Base-by-base conservation (phyloP, 2,113 vertebrate genomes). In the Lates calcarifer region DNA sequence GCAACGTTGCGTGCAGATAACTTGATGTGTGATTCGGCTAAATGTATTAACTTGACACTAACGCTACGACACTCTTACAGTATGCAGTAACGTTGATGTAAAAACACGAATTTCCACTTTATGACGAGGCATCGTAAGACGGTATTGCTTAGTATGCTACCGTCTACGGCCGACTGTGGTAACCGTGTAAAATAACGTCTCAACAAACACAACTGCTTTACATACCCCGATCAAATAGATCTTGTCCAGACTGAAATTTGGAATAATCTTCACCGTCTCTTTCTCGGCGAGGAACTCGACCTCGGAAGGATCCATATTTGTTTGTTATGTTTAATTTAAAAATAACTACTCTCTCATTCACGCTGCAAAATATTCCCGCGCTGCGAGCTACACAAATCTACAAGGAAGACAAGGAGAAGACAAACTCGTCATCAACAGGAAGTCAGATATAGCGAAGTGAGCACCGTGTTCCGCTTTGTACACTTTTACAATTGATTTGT, bases 221-320 rank as follows among this genome's bases (percentile, higher is more conserved):
- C 94, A 93, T 66, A 99, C 98, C 95, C 97, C 97, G 43, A 99
- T 99, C 20, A 99, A 95, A 86, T 96, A 98, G 51, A 99, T 95
- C 74, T 96, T 97, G 89, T 98, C 97, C 6, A 98, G 93, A 69
- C 97, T 99, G 93, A 99, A 99, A 86, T 98, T 99, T 0, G 98
- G 98, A 39, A 98, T 97, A 17, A 99, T 96, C 53, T 96, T 96
- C 80, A 99, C 96, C 77, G 90, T 86, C 90, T 98, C 96, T 71
- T 98, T 97, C 93, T 99, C 98, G 0, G 98, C 97, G 47, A 99
- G 92, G 75, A 99, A 99, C 80, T 99, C 98, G 3, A 96, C 97
- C 68, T 99, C 97, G 0, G 96, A 90, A 0, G 96, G 91, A 17
- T 99, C 97, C 98, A 99, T 99, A 0, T 5, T 37, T 41, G 5